Evolutionary conservation across 2,113 vertebrate species (phyloP).

Genomic region (Martes martes): DNA sequence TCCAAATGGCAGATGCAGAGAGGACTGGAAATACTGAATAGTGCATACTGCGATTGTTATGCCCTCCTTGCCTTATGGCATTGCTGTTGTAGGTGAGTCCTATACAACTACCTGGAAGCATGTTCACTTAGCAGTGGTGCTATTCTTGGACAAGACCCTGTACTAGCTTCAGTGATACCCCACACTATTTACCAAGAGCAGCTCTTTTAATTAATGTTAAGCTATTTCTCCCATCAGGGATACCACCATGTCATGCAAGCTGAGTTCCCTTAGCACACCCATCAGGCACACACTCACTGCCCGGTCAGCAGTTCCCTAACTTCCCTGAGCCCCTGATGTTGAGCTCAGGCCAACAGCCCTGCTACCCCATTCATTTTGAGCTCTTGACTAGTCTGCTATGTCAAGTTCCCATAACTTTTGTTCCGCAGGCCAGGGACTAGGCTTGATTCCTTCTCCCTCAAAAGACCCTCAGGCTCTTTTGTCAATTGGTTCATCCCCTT

Average conservation of each 20-base stretch:
- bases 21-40: not conserved
- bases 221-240: not conserved
- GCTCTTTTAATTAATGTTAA: not conserved
- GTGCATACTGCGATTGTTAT: not conserved
- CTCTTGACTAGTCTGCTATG: not conserved
- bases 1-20: not conserved
- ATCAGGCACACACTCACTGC: not conserved
- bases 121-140: not conserved
- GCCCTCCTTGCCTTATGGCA: not conserved
- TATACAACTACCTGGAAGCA: too few relatives aligned
- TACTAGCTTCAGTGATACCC: not conserved
- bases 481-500: not conserved
- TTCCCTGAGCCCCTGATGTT: too few relatives aligned
- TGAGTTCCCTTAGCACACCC: not conserved
- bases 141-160: not conserved
- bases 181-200: not conserved
- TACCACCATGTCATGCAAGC: not conserved
- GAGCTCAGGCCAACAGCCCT: not conserved
- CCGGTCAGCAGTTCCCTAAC: not conserved
- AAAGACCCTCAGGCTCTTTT: not conserved
- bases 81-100: not conserved
- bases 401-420: not conserved
- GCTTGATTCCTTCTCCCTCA: not conserved
- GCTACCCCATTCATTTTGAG: not conserved
- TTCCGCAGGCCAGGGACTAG: not conserved